phyloP scores from a whole-genome alignment of 2,888 invertebrate species.

The Amaurobius ferox region DNA sequence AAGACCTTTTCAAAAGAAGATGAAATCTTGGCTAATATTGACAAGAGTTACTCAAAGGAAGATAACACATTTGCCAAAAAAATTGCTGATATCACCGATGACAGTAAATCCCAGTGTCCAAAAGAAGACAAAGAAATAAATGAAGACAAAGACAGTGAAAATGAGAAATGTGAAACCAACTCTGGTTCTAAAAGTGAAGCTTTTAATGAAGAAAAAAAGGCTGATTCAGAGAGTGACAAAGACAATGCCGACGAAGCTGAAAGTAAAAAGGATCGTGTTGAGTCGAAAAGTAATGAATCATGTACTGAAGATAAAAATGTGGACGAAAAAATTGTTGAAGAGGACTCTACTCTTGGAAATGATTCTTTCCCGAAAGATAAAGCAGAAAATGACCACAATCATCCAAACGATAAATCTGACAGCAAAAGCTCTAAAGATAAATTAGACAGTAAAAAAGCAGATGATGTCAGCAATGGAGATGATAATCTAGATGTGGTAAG shows the following conservation, averaged over 20 bases:
- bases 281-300: not conserved
- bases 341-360: slow-evolving; percentile 24
- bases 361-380: slow-evolving; percentile 27
- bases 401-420: not conserved
- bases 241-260: not conserved
- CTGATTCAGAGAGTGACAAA: not conserved
- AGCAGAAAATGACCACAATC: slow-evolving; percentile 1
- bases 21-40: slow-evolving; percentile 11
- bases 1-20: slow-evolving; percentile 44
- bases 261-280: not conserved
- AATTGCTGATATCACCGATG: slow-evolving; percentile 28
- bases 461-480: slow-evolving; percentile 16
- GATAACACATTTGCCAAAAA: slow-evolving; percentile 56
- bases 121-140: slow-evolving; percentile 37
- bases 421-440: not conserved
- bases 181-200: not conserved
- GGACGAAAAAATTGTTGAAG: slow-evolving; percentile 35
- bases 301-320: not conserved
- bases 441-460: not conserved
- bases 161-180: slow-evolving; percentile 22
- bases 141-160: slow-evolving; percentile 31
- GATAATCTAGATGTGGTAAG: slow-evolving; percentile 17
- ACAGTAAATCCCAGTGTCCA: slow-evolving; percentile 5
- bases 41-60: slow-evolving; percentile 36
- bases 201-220: not conserved